Evolutionary conservation across 2,888 invertebrate species (phyloP).

Genomic region (Eulithis prunata): DNA sequence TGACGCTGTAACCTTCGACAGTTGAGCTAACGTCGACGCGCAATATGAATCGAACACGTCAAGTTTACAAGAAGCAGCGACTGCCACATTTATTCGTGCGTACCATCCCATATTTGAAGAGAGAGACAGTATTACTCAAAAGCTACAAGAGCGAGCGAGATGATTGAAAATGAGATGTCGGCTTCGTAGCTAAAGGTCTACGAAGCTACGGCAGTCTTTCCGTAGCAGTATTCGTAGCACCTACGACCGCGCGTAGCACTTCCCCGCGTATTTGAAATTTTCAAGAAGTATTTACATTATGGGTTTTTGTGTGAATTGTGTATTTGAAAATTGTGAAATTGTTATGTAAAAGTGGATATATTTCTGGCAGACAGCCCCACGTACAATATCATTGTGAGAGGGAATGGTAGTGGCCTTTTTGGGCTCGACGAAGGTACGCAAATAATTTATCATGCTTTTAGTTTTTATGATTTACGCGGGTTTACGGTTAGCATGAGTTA

Average conservation of each 20-base stretch:
- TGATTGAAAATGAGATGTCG: slow-evolving; percentile 40
- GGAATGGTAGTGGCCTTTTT: slow-evolving; percentile 72
- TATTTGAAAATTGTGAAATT: slow-evolving; percentile 57
- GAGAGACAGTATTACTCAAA: too few species aligned
- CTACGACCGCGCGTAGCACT: slow-evolving; percentile 53
- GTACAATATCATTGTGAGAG: slow-evolving; percentile 82
- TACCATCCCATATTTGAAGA: too few species aligned
- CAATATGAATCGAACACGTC: too few species aligned
- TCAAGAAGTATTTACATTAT: slow-evolving; percentile 27
- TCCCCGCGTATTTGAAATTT: slow-evolving; percentile 35
- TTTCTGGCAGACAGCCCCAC: slow-evolving; percentile 72
- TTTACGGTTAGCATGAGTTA: not conserved
- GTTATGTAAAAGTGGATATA: slow-evolving; percentile 82
- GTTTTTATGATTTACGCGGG: slow-evolving; percentile 18
- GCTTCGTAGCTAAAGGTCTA: slow-evolving; percentile 52
- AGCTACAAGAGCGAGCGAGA: too few species aligned
- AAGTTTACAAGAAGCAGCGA: too few species aligned
- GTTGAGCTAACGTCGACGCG: too few species aligned
- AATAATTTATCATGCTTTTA: slow-evolving; percentile 9
- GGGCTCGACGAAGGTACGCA: slow-evolving; percentile 74
- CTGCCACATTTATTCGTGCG: too few species aligned
- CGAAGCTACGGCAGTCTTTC: slow-evolving; percentile 65
- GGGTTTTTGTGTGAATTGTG: slow-evolving; percentile 46
- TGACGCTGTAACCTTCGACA: too few species aligned
- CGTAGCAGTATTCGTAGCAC: slow-evolving; percentile 69